These are phyloP conservation scores for Macroteleia sp. DNA, from an alignment of 2,888 invertebrate species.

Conservation along the genomic window DNA sequence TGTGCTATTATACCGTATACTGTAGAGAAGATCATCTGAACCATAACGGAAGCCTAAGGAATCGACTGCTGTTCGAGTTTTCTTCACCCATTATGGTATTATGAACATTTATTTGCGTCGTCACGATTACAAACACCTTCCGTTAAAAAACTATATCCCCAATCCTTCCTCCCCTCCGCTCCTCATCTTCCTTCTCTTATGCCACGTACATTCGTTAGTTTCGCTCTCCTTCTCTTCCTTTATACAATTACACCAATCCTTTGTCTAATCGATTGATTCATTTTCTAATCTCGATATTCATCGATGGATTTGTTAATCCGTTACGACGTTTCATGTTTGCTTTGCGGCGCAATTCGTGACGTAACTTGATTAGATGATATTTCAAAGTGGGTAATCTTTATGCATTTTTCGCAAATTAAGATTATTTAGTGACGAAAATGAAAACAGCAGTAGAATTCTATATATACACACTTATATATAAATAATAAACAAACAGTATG, in stretches of 20 bases:
- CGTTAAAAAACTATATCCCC: slow-evolving; percentile 65
- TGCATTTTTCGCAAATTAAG: no score
- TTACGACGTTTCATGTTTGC: no score
- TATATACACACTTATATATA: no score
- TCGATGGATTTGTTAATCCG: slow-evolving; percentile 34
- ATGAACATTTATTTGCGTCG: slow-evolving; percentile 81
- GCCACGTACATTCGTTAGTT: slow-evolving; percentile 9
- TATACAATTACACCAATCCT: slow-evolving; percentile 49
- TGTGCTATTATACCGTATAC: slow-evolving; percentile 71
- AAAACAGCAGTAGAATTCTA: no score
- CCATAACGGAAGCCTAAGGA: slow-evolving; percentile 75
- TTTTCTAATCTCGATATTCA: slow-evolving; percentile 57
- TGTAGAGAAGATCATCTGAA: slow-evolving; percentile 74
- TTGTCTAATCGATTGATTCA: slow-evolving; percentile 63
- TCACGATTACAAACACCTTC: slow-evolving; percentile 78
- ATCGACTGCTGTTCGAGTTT: slow-evolving; percentile 76
- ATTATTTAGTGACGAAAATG: no score
- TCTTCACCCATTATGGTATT: slow-evolving; percentile 80
- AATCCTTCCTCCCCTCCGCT: neutral
- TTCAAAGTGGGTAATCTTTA: neutral
- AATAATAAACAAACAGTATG: no score
- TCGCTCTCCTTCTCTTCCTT: slow-evolving; percentile 19
- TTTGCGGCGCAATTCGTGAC: neutral
- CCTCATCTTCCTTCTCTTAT: slow-evolving; percentile 11
- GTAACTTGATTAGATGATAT: slow-evolving; percentile 1